Evolutionary conservation across 2,888 invertebrate genomes (phyloP), one percentile per base, ranked within the genome.

Genomic region (Trichacis sp.): DNA sequence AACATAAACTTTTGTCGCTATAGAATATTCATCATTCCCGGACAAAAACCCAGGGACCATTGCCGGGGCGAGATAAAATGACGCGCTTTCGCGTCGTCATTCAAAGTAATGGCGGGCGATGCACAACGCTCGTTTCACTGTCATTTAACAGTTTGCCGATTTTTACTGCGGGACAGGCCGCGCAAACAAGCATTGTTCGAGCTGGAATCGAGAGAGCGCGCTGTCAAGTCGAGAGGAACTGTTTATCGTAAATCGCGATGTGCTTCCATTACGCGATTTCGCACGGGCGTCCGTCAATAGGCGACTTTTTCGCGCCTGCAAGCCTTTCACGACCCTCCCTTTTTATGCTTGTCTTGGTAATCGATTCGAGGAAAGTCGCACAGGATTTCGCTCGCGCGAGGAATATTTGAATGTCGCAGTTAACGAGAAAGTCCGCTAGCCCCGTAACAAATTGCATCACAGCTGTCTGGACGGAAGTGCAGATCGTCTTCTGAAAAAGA

Each of bases 71-170:
- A 69, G 60, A 73, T 76, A 74, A 74, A 79, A 77, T 75, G 73
- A 76, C 73, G 72, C 68, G 68, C 70, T 73, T 71, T 68, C 75
- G 78, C 78, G 73, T 72, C 76, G 78, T 79, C 79, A 79, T 78
- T 74, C 72, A 73, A 69, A 70, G 73, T 80, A 78, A 78, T 79
- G 71, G 72, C 60, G 24, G 55, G 54, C 68, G 65, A 67, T 64
- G 68, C 59, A 58, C 59, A 50, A 46, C 54, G 63, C 69, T 62
- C 68, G 61, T 69, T 70, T 72, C 64, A 64, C 63, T 64, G 72
- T 69, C 68, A 66, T 70, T 72, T 71, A 71, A 65, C 66, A 60
- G 67, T 65, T 65, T 61, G 48, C 53, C 51, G 50, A 57, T 57
- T 59, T 59, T 58, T 42, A 45, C 59, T 40, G 45, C 24, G 11